Percentiles rank a stretch among this genome's conserved stretches.
Conservation (phyloP, 1,140 invertebrate genomes). For the Gerris buenoi region DNA sequence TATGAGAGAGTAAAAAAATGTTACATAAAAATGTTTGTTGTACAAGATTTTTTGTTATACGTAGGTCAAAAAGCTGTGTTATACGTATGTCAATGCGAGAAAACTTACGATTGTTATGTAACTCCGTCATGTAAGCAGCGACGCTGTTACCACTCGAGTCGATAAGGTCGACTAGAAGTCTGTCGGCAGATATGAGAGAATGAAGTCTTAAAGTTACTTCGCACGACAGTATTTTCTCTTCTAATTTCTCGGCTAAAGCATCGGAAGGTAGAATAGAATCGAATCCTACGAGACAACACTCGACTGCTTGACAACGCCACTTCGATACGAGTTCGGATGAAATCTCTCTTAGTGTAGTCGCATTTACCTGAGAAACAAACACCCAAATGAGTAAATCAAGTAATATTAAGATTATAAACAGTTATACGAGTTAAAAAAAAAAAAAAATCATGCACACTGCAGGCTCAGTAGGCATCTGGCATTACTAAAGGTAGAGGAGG, state of each 20-base stretch:
- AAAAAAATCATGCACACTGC: too few species aligned
- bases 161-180: constrained; percentile 36
- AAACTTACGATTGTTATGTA: constrained; percentile 2
- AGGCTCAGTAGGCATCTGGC: too few species aligned
- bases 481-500: too few species aligned
- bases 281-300: constrained; percentile 47
- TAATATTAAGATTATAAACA: not conserved
- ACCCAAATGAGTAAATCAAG: not conserved
- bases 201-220: constrained; percentile 39
- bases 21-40: too few species aligned
- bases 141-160: constrained; percentile 24
- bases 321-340: constrained; percentile 42
- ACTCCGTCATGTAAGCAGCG: not conserved
- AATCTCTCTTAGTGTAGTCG: constrained; percentile 41
- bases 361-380: constrained; percentile 26
- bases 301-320: constrained; percentile 54
- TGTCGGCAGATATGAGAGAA: constrained; percentile 32
- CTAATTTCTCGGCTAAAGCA: constrained; percentile 31
- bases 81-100: too few species aligned
- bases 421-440: too few species aligned
- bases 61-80: too few species aligned
- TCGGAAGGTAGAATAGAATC: constrained; percentile 23
- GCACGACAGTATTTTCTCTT: constrained; percentile 33
- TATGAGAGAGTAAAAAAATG: too few species aligned
- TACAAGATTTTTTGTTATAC: too few species aligned